Percentiles rank a stretch among this genome's conserved stretches.
Conservation (phyloP, 2,888 invertebrate species). For the Piscicola geometra region DNA sequence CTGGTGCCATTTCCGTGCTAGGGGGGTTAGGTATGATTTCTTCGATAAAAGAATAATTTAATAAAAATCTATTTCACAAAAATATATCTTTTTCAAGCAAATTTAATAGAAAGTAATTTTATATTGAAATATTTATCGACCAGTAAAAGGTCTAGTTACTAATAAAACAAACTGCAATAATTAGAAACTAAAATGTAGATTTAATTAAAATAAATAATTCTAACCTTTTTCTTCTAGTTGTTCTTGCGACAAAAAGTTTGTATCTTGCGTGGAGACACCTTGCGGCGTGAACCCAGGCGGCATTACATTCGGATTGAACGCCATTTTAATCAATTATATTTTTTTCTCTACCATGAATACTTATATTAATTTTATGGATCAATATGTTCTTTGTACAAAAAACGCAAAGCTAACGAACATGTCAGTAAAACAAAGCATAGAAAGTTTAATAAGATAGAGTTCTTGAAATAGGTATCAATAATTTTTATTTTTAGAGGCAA, state of each 20-base stretch:
- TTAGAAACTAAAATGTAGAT: not conserved
- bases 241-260: not conserved
- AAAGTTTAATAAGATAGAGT: too few relatives aligned
- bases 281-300: not conserved
- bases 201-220: not conserved
- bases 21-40: slow-evolving; percentile 31
- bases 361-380: too few relatives aligned
- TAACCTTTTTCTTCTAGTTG: slow-evolving; percentile 7
- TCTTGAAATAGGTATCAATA: too few relatives aligned
- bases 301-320: slow-evolving; percentile 9
- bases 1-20: slow-evolving; percentile 84
- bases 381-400: too few relatives aligned
- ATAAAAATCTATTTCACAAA: not conserved
- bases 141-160: not conserved
- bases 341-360: too few relatives aligned
- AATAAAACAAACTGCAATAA: not conserved
- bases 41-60: not conserved
- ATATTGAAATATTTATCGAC: not conserved
- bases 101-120: too few relatives aligned
- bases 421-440: too few relatives aligned
- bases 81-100: too few relatives aligned
- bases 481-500: too few relatives aligned
- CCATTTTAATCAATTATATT: not conserved
- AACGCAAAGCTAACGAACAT: too few relatives aligned
- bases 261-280: not conserved